Evolutionary conservation across 2,888 invertebrate species (phyloP), one percentile per base, ranked within the genome.

Genomic region (Gisinianus flammeolus): DNA sequence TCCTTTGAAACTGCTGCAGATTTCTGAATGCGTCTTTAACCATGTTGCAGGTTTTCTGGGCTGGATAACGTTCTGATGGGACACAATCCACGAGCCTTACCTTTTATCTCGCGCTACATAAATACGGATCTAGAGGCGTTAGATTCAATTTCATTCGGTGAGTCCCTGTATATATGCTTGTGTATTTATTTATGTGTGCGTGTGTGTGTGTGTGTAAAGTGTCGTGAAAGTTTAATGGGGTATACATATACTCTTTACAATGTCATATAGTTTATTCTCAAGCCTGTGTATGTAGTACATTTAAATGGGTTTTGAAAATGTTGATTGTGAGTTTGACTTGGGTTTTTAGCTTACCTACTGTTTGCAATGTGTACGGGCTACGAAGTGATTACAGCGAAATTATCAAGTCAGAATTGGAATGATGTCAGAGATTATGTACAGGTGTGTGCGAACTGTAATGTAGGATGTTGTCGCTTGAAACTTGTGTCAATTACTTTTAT

Each of bases 21-120:
- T n/a, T n/a, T n/a, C n/a, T n/a, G n/a, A n/a, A n/a, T n/a, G n/a
- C n/a, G 35, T 8, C 12, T 5, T 35, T 35, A 35, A 35, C 12
- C 12, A 5, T 35, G 35, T 35, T 35, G 35, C 24, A 78, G 79
- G 28, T 76, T 79, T 85, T 93, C 95, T 64, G 96, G 94, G 0
- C 88, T 95, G 81, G 96, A 96, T 88, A 96, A 95, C 87, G 92
- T 93, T 0, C 88, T 96, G 75, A 89, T 95, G 66, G 94, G 95
- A 1, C 91, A 93, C 70, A 88, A 90, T 24, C 92, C 93, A 0
- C 90, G 87, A 78, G 88, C 90, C 69, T 88, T 89, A 83, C 89
- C 90, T 0, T 86, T 90, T 33, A 88, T 91, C n/a, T 88, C 87
- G 85, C 88, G 87, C 78, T 86, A 87, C 86, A 88, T 88, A 84